These are phyloP conservation scores for Mus spretus DNA, from an alignment of 2,797 vertebrate genomes.

Conservation along the genomic window DNA sequence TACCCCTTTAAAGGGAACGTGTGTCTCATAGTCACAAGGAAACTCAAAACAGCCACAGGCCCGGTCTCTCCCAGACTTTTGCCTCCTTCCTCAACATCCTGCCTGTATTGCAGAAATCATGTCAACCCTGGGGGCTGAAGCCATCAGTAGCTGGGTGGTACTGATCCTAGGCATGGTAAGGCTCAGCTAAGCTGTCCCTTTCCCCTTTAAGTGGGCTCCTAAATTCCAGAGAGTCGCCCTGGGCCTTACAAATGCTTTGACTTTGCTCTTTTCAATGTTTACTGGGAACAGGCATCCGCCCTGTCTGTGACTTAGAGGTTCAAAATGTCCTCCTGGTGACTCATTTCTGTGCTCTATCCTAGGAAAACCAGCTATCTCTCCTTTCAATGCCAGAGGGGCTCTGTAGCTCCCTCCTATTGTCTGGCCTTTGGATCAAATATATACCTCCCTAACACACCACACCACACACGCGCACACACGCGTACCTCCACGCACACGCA, in stretches of 20 bases:
- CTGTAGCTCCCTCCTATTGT: neutral
- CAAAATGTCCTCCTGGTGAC: neutral
- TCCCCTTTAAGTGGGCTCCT: neutral
- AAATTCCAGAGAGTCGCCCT: neutral
- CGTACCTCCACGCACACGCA: neutral
- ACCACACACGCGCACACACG: neutral
- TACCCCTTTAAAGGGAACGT: constrained; percentile 17
- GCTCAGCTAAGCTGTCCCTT: neutral
- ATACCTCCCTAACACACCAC: neutral
- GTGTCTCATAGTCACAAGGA: neutral
- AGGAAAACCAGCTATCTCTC: neutral
- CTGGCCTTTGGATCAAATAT: neutral
- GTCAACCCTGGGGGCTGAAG: neutral
- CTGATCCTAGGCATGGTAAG: neutral
- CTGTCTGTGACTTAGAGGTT: neutral
- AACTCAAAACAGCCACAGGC: neutral
- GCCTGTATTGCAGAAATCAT: neutral
- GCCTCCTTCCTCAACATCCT: neutral
- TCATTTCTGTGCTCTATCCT: neutral
- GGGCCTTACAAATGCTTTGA: neutral
- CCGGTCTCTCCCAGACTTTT: neutral
- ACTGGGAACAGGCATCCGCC: neutral
- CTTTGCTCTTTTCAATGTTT: neutral
- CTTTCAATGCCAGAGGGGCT: neutral
- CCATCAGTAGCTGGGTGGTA: neutral